These are phyloP conservation scores for Platorchestia sp. DNA, from an alignment of 1,140 invertebrate species.

Conservation along the genomic window DNA sequence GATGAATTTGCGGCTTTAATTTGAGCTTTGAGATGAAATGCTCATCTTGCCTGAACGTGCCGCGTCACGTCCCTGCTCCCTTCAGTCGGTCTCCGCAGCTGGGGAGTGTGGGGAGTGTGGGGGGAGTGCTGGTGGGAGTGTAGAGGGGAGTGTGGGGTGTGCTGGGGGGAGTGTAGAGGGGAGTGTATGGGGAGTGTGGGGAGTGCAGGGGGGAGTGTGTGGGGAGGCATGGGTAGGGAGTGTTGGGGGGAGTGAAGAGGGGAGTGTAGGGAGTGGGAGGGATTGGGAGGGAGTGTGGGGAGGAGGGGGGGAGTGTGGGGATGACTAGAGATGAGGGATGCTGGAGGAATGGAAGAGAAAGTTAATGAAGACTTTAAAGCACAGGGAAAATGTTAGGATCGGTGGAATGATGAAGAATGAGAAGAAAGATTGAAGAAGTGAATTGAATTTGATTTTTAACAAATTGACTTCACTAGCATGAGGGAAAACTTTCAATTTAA, in stretches of 20 bases:
- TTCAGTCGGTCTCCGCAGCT: background rate
- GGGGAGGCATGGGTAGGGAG: no score
- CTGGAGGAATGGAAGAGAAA: background rate
- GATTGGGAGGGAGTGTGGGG: no score
- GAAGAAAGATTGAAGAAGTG: no score
- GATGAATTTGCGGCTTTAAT: conserved; percentile 29
- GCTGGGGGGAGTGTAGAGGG: background rate
- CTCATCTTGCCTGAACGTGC: background rate
- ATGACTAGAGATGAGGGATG: background rate
- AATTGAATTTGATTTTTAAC: no score
- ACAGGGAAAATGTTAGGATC: background rate
- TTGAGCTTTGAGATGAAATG: conserved; percentile 4
- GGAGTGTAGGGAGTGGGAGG: background rate
- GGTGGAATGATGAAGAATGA: background rate
- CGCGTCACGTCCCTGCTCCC: background rate
- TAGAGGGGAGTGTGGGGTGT: background rate
- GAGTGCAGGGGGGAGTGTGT: no score
- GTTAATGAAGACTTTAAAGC: background rate
- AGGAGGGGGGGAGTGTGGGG: background rate
- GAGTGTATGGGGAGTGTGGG: no score
- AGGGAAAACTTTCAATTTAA: no score
- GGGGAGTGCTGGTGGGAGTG: background rate
- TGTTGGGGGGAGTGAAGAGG: background rate
- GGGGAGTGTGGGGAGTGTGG: background rate
- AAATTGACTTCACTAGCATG: no score